Base-by-base conservation (phyloP, 2,113 vertebrate genomes). In the Morone chrysops region DNA sequence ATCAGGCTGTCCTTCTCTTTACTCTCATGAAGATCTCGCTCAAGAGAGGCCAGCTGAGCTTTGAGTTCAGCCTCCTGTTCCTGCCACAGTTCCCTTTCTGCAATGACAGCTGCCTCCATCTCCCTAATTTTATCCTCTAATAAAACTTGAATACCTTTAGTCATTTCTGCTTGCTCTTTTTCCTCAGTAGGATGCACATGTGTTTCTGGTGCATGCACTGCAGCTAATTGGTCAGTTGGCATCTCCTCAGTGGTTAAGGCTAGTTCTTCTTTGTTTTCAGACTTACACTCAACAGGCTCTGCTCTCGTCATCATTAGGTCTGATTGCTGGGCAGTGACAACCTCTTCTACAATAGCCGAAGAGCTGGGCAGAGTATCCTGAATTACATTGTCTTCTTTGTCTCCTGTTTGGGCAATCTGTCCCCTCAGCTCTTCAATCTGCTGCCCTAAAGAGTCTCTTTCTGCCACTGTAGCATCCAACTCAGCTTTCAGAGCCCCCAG, bases 341-440 rank as follows among this genome's bases (percentile, higher is more conserved):
- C 61, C 41, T 95, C 94, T 57, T 93, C 90, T 36, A 86, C 71
- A 31, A 82, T 36, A 41, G 67, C 47, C 14, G 50, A 72, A 51
- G 83, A 74, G 66, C 43, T 47, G 1, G 60, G 53, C 4, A 53
- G 22, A 48, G 41, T 14, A 41, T 69, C 36, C 8, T 70, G 31
- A 62, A 17, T 88, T 88, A 78, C 70, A 31, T 59, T 56, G 13
- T 81, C 54, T 13, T 89, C 72, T 89, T 79, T 88, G 92, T 86
- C 93, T 85, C 12, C 87, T 77, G 65, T 92, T 77, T 88, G 89
- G 36, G 65, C 68, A 74, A 96, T 89, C 82, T 95, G 81, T 6
- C 89, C 90, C 84, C 45, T 96, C 90, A 95, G 70, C 6, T 92
- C 48, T 53, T 84, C 87, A 12, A 92, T 90, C 61, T 93, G 78